Conservation (phyloP, 2,797 vertebrate species). For the Streptopelia turtur region DNA sequence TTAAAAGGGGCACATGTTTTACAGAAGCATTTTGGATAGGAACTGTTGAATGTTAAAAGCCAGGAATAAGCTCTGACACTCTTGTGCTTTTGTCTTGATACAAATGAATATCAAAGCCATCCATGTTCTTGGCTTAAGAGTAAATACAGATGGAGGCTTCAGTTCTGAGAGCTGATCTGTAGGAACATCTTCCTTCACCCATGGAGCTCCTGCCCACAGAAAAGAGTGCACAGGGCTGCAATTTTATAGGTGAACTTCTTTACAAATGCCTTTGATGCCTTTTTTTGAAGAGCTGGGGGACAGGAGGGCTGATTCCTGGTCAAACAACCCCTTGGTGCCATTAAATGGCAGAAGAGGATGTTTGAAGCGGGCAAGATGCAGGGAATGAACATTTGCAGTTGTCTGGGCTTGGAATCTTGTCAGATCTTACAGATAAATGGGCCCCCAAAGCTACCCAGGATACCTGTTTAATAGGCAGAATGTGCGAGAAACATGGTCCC, state of each 20-base stretch:
- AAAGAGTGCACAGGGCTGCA: not conserved
- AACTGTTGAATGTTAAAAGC: not conserved
- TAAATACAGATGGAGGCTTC: not conserved
- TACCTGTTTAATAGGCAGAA: not conserved
- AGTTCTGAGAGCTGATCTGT: not conserved
- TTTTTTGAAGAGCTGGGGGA: not conserved
- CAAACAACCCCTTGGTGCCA: not conserved
- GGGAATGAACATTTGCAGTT: not conserved
- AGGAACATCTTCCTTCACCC: not conserved
- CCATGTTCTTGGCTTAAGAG: not conserved
- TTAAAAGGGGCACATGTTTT: rapidly evolving
- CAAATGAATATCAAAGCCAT: not conserved
- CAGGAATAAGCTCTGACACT: not conserved
- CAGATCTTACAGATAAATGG: not conserved
- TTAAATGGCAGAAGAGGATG: not conserved
- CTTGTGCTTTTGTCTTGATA: not conserved
- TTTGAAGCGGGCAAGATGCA: not conserved
- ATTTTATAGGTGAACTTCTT: not conserved
- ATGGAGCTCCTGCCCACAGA: not conserved
- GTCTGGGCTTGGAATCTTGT: not conserved
- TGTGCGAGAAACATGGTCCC: not conserved
- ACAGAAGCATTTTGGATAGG: not conserved
- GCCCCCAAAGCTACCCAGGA: not conserved
- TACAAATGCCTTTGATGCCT: not conserved
- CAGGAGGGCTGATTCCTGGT: not conserved